Conservation (phyloP, 2,888 invertebrate species). For the Drosophila emarginata region DNA sequence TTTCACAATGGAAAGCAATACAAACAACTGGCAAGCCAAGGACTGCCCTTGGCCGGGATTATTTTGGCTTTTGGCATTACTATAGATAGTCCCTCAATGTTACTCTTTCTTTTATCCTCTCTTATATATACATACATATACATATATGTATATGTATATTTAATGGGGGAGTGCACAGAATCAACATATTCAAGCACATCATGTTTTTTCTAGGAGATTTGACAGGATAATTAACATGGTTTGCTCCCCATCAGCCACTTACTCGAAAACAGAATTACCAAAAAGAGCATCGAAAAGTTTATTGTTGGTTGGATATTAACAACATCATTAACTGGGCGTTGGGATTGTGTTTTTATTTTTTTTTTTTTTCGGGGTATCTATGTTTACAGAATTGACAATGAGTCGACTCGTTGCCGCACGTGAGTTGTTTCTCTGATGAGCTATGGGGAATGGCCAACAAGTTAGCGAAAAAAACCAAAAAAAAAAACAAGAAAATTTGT, state of each 20-base stretch:
- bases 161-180: background rate
- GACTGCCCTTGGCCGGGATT: conserved; percentile 2
- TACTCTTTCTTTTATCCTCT: background rate
- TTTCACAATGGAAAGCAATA: conserved; percentile 27
- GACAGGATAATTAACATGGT: conserved; percentile 47
- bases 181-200: conserved; percentile 18
- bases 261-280: conserved; percentile 6
- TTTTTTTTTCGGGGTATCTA: too few species aligned
- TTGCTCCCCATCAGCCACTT: background rate
- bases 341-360: conserved; percentile 3
- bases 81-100: background rate
- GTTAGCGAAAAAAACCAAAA: too few species aligned
- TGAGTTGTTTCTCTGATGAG: conserved; percentile 35
- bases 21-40: background rate
- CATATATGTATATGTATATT: too few species aligned
- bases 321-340: conserved; percentile 35
- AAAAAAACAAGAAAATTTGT: conserved; percentile 38
- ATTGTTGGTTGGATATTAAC: conserved; percentile 17
- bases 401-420: conserved; percentile 22
- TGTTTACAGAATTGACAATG: conserved; percentile 36
- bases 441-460: background rate
- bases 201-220: conserved; percentile 17
- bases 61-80: background rate
- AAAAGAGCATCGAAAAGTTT: conserved; percentile 8
- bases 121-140: too few species aligned